Evolutionary conservation across 2,888 invertebrate genomes (phyloP).

Genomic region (Epiblema foenella): DNA sequence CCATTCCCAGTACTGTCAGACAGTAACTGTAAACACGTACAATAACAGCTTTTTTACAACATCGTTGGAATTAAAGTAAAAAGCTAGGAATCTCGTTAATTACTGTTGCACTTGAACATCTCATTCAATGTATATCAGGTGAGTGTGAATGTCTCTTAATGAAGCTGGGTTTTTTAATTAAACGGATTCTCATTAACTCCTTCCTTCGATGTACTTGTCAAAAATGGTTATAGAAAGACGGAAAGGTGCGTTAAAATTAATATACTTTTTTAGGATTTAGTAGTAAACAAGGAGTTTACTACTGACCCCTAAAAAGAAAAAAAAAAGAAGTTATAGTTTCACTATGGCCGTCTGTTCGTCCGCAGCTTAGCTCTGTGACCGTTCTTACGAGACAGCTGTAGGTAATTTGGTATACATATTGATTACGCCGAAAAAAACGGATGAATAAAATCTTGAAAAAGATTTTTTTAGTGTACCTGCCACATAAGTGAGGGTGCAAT

Average conservation of each 20-base stretch:
- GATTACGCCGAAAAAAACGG: no score
- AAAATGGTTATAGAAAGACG: background rate
- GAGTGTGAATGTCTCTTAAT: conserved; percentile 33
- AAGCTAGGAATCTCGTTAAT: conserved; percentile 30
- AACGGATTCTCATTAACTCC: background rate
- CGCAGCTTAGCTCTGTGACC: no score
- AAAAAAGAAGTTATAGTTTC: no score
- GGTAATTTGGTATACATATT: no score
- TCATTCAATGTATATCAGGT: conserved; percentile 35
- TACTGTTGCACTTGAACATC: conserved; percentile 33
- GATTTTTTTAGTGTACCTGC: no score
- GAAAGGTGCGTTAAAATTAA: no score
- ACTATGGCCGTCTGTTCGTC: no score
- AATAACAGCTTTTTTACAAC: conserved; percentile 37
- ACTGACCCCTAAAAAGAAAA: no score
- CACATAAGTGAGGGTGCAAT: no score
- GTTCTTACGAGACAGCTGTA: no score
- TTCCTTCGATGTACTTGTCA: background rate
- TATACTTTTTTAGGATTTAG: background rate
- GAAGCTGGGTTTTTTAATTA: conserved; percentile 4
- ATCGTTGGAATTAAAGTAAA: conserved; percentile 31
- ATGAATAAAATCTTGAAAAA: no score
- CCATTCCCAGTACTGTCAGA: conserved; percentile 13
- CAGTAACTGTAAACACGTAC: conserved; percentile 24
- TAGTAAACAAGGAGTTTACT: no score